phyloP scores from a whole-genome alignment of 2,113 vertebrate genomes.

The Phalacrocorax aristotelis region DNA sequence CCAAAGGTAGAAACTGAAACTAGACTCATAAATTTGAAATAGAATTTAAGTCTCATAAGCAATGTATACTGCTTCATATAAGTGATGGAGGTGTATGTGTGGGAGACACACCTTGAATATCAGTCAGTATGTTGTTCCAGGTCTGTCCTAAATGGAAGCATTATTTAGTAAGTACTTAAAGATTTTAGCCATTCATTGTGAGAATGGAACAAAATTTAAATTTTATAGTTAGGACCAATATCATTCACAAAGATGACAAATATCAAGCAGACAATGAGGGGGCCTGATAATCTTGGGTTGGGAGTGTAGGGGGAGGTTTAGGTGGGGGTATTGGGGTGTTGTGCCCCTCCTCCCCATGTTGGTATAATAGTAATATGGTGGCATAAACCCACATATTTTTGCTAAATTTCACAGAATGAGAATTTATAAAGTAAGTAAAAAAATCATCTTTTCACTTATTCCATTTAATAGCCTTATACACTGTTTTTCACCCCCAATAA shows the following conservation, averaged over 20 bases:
- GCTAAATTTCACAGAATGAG: background rate
- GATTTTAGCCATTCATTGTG: background rate
- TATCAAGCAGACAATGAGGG: background rate
- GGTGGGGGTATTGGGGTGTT: background rate
- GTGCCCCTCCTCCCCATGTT: fast-evolving
- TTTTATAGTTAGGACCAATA: background rate
- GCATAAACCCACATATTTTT: background rate
- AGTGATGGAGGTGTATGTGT: background rate
- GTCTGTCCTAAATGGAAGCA: background rate
- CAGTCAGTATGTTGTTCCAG: background rate
- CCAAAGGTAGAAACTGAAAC: background rate
- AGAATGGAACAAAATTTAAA: background rate
- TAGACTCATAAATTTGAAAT: background rate
- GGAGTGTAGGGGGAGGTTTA: background rate
- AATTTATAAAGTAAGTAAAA: background rate
- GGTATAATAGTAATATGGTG: background rate
- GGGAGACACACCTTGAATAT: background rate
- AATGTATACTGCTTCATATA: background rate
- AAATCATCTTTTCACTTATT: background rate
- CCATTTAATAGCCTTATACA: background rate
- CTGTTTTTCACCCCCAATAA: background rate
- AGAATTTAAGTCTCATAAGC: background rate
- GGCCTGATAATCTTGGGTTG: background rate
- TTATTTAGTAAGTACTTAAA: background rate
- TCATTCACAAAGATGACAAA: background rate